phyloP scores from a whole-genome alignment of 2,113 vertebrate species.

The Pelecanus crispus region DNA sequence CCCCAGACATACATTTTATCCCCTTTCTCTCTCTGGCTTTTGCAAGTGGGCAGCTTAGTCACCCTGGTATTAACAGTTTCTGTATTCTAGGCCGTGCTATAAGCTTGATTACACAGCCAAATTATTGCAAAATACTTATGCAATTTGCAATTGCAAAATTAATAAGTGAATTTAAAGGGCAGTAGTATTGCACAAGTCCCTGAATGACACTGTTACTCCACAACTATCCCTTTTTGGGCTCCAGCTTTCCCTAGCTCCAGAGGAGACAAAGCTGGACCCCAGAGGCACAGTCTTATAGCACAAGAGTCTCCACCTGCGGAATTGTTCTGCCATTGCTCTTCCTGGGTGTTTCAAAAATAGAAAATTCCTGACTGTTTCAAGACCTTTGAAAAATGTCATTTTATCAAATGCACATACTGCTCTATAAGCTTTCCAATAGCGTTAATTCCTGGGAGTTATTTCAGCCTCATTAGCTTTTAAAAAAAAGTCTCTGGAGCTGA shows the following conservation, averaged over 20 bases:
- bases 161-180: background rate
- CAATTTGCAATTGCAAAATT: too few species aligned
- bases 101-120: background rate
- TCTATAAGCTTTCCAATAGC: background rate
- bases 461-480: background rate
- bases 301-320: background rate
- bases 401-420: background rate
- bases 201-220: background rate
- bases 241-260: background rate
- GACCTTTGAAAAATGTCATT: background rate
- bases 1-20: constrained; percentile 20
- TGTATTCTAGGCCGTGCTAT: background rate
- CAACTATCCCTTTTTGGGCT: background rate
- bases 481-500: background rate
- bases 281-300: background rate
- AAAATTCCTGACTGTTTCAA: background rate
- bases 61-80: constrained; percentile 7
- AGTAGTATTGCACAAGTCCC: background rate
- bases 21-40: constrained; percentile 3
- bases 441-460: background rate
- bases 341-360: background rate
- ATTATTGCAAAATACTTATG: constrained; percentile 44
- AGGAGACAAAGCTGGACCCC: background rate
- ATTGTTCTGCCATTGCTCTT: background rate
- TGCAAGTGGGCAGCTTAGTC: background rate